Base-by-base conservation (phyloP, 1,140 invertebrate genomes). In the Pseudomyrmex concolor region DNA sequence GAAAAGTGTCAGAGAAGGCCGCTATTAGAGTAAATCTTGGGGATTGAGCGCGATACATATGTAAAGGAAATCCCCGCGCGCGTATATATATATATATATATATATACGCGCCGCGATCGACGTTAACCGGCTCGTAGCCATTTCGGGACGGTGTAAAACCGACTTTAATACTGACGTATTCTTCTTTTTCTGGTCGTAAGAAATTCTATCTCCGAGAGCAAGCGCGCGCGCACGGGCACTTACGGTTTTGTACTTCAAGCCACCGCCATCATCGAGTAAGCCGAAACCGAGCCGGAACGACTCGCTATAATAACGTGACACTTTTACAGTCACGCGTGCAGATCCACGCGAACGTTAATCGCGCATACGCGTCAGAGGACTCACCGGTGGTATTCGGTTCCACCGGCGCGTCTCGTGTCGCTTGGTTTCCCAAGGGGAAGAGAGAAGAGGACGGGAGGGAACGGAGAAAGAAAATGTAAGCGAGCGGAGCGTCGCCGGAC, bases 101-200 rank as follows among this genome's bases (percentile, higher is more conserved):
- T 34, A 34, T 34, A 34, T 34, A 34, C 34, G 34, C 34, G 43
- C 62, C 43, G 76, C 87, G 87, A 88, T 85, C 77, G 72, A 85
- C 77, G 76, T 87, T 88, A 88, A 88, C 77, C 86, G 77, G 77
- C 86, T 85, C 87, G 68, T 85, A 87, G 84, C 86, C 86, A 68
- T 85, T 85, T 51, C 87, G 51, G 66, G 19, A 7, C 78, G 83
- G 73, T 82, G 87, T 87, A 88, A 88, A 88, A 87, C 54, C 67
- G 72, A 85, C 72, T 83, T 85, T 88, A 88, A 87, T 80, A 87
- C 86, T n/a, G 67, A 73, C 86, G 77, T 88, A 87, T 85, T 34
- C 34, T 34, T 34, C 34, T 34, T 34, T 34, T 78, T 88, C 62
- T 70, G 72, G 59, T 85, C 87, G 77, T 88, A 88, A 87, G 83